Conservation (phyloP, 2,888 invertebrate species). For the Tinea pellionella region DNA sequence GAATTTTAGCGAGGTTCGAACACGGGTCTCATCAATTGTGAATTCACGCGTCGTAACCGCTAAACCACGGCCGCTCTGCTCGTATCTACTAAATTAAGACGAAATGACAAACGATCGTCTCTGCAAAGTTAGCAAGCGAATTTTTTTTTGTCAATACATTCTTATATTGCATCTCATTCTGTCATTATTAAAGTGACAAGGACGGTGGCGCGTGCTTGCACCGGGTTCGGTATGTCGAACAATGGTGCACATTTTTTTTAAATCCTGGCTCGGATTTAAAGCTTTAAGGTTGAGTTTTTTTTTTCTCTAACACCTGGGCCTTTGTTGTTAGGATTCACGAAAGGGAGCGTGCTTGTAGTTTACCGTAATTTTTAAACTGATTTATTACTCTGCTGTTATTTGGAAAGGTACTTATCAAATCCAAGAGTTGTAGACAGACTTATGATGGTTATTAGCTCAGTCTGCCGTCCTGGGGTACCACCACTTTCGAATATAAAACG, state of each 20-base stretch:
- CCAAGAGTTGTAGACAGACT: too few species aligned
- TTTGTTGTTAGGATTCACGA: neutral
- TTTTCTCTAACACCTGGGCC: neutral
- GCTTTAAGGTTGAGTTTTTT: neutral
- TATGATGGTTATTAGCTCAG: too few species aligned
- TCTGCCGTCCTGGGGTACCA: too few species aligned
- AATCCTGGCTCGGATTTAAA: neutral
- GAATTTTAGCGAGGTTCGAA: too few species aligned
- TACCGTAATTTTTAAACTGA: neutral
- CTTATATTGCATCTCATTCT: neutral
- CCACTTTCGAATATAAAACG: too few species aligned
- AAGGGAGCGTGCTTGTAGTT: neutral
- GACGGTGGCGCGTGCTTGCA: conserved; percentile 3
- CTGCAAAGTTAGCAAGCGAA: neutral
- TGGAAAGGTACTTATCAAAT: too few species aligned
- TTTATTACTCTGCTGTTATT: too few species aligned
- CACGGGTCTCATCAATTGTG: too few species aligned
- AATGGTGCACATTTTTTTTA: neutral
- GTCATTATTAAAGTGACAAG: neutral
- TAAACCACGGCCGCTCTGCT: too few species aligned
- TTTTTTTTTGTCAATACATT: neutral
- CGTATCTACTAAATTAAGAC: neutral
- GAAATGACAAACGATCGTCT: too few species aligned
- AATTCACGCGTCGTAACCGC: too few species aligned
- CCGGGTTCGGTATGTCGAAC: conserved; percentile 1